These are phyloP conservation scores for Strix occidentalis DNA, from an alignment of 2,797 vertebrate species.

Conservation along the genomic window DNA sequence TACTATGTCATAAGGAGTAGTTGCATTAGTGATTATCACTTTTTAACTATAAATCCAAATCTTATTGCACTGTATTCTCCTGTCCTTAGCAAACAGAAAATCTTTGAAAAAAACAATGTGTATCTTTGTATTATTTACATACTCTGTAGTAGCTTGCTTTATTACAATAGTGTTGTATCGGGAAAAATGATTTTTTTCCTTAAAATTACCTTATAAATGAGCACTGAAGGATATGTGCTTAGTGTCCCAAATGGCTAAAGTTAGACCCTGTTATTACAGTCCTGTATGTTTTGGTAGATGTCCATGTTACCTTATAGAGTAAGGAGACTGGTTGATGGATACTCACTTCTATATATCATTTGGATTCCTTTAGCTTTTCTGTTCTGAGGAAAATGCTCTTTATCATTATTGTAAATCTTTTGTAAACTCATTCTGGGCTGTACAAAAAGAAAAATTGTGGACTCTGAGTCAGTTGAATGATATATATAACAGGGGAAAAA, in stretches of 20 bases:
- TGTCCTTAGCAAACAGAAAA: not conserved
- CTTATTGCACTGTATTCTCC: not conserved
- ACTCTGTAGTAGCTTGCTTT: not conserved
- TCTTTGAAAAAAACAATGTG: not conserved
- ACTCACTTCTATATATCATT: not conserved
- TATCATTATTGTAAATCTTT: not conserved
- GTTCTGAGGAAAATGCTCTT: not conserved
- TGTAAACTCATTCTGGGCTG: not conserved
- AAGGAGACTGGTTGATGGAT: not conserved
- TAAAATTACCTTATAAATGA: not conserved
- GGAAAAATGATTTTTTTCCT: not conserved
- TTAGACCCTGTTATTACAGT: not conserved
- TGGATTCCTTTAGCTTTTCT: not conserved
- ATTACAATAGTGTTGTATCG: not conserved
- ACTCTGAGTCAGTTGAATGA: not conserved
- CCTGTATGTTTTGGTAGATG: not conserved
- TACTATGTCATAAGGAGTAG: not conserved
- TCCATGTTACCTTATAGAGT: not conserved
- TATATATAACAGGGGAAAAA: not conserved
- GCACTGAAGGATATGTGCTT: not conserved
- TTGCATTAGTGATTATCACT: not conserved
- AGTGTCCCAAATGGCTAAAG: not conserved
- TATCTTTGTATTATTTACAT: not conserved
- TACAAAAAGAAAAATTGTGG: not conserved
- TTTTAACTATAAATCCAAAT: not conserved